Base-by-base conservation (phyloP, 2,113 vertebrate species). In the Tichodroma muraria region DNA sequence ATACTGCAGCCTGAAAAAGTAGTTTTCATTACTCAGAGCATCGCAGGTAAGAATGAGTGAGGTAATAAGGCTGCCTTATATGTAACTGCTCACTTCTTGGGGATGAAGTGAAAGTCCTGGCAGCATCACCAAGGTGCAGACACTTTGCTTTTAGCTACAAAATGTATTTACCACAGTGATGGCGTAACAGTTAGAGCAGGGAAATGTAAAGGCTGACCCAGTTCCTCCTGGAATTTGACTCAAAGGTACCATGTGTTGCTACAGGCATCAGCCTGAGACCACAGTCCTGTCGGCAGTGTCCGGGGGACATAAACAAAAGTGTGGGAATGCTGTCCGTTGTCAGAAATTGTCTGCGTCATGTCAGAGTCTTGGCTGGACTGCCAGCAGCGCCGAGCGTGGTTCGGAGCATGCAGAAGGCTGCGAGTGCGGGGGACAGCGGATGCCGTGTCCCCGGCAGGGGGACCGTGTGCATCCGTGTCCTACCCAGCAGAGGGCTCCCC, bases 401-500 rank as follows among this genome's bases (percentile, higher is more conserved):
- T 56, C 45, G 44, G 28, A 50, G 28, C 14, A 0, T 4, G 25
- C 40, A 10, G 61, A 35, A 27, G 20, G 35, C 71, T 23, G 11
- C 10, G 13, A 3, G 45, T 17, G 15, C 11, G 5, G 0, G 31
- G 28, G 23, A 8, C 22, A 13, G 22, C 9, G 1, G 23, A 0
- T 4, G 30, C 18, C 1, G 3, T 15, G 49, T 33, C 49, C 20
- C 0, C 3, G 1, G 47, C 24, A 1, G 12, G 16, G 11, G 15
- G 6, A 3, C 6, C 1, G 0, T 80, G 95, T 40, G 16, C 10
- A 0, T 44, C 75, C 8, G 0, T 38, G 85, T 28, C 27, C 64
- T 52, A 5, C 38, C 97, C 98, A 82, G 97, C 93, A 98, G 97
- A 97, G 97, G 98, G 97, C 97, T 70, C 97, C 94, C 97, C 64